Conservation (phyloP, 1,140 invertebrate genomes). For the Palaemon carinicauda region DNA sequence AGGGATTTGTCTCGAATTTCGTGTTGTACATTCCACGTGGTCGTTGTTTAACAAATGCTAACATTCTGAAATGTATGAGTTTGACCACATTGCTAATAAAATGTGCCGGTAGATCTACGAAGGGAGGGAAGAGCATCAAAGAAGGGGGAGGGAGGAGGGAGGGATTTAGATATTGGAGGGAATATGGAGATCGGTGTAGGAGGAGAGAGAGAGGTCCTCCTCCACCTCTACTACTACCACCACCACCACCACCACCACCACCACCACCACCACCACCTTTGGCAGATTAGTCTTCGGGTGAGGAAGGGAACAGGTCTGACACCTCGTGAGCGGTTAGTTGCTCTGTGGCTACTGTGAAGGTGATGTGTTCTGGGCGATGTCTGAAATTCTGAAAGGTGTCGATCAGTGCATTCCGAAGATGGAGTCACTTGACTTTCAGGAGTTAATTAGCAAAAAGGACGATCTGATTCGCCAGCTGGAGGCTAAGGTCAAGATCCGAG, state of each 20-base stretch:
- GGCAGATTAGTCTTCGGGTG: neutral
- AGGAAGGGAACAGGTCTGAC: constrained; percentile 8
- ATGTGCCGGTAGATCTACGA: too few species aligned
- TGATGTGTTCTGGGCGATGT: constrained; percentile 25
- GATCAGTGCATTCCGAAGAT: constrained; percentile 10
- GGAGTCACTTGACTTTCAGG: constrained; percentile 18
- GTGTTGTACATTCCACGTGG: too few species aligned
- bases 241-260: neutral
- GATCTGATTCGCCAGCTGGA: constrained; percentile 69
- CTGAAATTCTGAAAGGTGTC: constrained; percentile 32
- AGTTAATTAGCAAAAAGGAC: constrained; percentile 24
- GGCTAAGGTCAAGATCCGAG: constrained; percentile 73
- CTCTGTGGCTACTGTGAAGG: constrained; percentile 31
- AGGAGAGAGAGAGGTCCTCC: neutral
- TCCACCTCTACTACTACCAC: neutral
- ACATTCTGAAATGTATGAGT: too few species aligned
- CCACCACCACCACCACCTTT: neutral
- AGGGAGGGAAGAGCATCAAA: neutral
- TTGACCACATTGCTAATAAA: too few species aligned
- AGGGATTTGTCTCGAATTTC: too few species aligned
- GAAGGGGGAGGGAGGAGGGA: neutral
- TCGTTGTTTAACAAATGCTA: too few species aligned
- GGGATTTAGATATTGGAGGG: too few species aligned
- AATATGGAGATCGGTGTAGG: too few species aligned
- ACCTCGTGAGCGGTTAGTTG: constrained; percentile 23